Evolutionary conservation across 2,797 vertebrate genomes (phyloP).

Genomic region (Luscinia megarhynchos): DNA sequence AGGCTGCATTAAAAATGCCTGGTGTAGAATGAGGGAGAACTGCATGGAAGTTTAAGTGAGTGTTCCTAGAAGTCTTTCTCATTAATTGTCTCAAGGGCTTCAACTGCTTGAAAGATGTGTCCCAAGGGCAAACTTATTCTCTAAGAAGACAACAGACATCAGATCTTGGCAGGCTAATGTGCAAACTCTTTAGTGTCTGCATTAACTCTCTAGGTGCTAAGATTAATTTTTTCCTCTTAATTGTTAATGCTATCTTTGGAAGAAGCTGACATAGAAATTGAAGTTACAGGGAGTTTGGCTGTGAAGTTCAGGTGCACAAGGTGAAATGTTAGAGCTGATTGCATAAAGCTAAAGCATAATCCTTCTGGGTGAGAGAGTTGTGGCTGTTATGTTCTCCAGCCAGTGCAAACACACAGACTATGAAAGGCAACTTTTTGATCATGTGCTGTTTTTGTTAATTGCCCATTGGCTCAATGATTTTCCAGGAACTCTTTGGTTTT

Average conservation of each 20-base stretch:
- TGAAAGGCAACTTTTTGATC: not conserved
- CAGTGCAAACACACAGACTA: not conserved
- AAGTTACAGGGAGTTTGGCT: not conserved
- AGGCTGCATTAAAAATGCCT: not conserved
- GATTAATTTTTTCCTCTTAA: not conserved
- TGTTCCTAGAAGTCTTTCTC: conserved; percentile 18
- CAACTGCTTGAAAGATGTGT: not conserved
- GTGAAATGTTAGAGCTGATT: not conserved
- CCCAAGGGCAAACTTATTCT: not conserved
- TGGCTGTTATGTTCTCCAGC: not conserved
- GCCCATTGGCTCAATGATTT: not conserved
- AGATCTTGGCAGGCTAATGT: not conserved
- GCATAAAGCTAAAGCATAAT: not conserved
- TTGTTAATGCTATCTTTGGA: not conserved
- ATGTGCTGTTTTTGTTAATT: not conserved
- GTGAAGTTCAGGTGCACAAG: not conserved
- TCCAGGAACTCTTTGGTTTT: not conserved
- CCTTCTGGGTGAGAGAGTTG: not conserved
- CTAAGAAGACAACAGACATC: not conserved
- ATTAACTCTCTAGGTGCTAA: not conserved
- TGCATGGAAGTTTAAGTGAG: not conserved
- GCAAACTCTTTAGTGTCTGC: not conserved
- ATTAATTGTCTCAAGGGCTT: not conserved
- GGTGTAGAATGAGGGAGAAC: not conserved
- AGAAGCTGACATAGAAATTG: not conserved